phyloP scores from a whole-genome alignment of 2,797 vertebrate species.

The Crotalus adamanteus region DNA sequence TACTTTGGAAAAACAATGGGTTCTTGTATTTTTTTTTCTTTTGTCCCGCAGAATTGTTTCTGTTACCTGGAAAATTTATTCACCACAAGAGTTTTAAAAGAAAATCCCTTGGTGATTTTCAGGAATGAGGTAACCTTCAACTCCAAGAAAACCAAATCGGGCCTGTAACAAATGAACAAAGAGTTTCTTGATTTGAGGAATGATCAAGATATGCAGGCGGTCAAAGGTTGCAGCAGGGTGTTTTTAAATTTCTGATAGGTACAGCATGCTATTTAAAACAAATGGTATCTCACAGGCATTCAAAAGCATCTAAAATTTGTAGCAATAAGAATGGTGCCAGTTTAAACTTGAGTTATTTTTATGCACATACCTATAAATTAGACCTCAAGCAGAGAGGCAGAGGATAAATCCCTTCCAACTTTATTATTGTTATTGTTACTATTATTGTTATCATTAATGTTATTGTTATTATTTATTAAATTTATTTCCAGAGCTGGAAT shows the following conservation, averaged over 20 bases:
- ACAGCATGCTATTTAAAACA: neutral
- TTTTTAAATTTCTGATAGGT: neutral
- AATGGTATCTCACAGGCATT: neutral
- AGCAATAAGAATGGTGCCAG: neutral
- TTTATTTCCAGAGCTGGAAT: neutral
- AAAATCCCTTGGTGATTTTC: constrained; percentile 23
- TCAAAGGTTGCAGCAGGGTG: constrained; percentile 4
- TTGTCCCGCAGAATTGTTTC: neutral
- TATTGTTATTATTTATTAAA: too few relatives aligned
- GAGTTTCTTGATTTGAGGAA: constrained; percentile 23
- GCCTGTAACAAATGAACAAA: neutral
- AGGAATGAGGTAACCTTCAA: constrained; percentile 32
- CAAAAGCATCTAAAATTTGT: neutral
- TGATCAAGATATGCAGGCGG: neutral
- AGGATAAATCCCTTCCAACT: too few relatives aligned
- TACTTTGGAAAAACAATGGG: neutral
- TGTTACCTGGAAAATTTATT: neutral
- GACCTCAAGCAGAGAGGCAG: neutral
- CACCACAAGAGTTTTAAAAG: neutral
- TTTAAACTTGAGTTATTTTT: neutral
- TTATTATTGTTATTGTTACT: too few relatives aligned
- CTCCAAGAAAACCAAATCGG: neutral
- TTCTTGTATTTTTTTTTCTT: neutral
- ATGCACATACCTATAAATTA: neutral
- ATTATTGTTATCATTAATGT: too few relatives aligned